Percentiles rank a stretch among this genome's conserved stretches.
Evolutionary conservation across 2,888 invertebrate genomes (phyloP).

Genomic region (Harpalus rufipes): DNA sequence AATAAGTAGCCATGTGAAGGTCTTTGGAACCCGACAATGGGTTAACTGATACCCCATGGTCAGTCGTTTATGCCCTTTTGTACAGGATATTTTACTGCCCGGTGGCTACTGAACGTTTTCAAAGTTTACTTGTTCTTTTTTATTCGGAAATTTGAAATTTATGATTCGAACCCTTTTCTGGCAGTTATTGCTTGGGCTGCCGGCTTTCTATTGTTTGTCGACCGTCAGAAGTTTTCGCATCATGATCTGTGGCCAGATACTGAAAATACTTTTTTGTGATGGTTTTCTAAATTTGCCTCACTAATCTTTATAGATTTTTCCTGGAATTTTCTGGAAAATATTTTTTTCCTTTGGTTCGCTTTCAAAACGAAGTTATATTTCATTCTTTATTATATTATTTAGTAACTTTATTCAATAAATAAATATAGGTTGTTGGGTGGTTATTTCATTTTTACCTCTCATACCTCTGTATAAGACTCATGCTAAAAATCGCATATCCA

Average conservation of each 20-base stretch:
- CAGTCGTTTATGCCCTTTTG: slow-evolving; percentile 57
- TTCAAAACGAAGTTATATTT: neutral
- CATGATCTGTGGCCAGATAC: slow-evolving; percentile 53
- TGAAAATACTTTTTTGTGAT: slow-evolving; percentile 42
- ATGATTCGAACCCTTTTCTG: slow-evolving; percentile 65
- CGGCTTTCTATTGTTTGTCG: slow-evolving; percentile 32
- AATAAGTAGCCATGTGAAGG: slow-evolving; percentile 63
- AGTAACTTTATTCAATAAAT: neutral
- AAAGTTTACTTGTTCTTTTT: slow-evolving; percentile 44
- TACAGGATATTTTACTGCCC: slow-evolving; percentile 50
- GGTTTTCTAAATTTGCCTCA: slow-evolving; percentile 54
- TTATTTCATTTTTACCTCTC: no score
- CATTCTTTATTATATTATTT: neutral
- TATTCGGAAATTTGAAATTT: slow-evolving; percentile 60
- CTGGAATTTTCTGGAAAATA: neutral
- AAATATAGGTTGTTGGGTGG: no score
- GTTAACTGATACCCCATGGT: slow-evolving; percentile 57
- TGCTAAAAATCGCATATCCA: no score
- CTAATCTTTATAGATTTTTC: slow-evolving; percentile 54
- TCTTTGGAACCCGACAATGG: slow-evolving; percentile 58
- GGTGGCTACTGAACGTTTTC: slow-evolving; percentile 57
- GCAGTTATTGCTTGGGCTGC: slow-evolving; percentile 57
- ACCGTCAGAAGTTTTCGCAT: slow-evolving; percentile 39
- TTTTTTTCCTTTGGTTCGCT: slow-evolving; percentile 4
- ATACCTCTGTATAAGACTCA: no score